Evolutionary conservation across 2,888 invertebrate species (phyloP).

Genomic region (Dorcus hopei): DNA sequence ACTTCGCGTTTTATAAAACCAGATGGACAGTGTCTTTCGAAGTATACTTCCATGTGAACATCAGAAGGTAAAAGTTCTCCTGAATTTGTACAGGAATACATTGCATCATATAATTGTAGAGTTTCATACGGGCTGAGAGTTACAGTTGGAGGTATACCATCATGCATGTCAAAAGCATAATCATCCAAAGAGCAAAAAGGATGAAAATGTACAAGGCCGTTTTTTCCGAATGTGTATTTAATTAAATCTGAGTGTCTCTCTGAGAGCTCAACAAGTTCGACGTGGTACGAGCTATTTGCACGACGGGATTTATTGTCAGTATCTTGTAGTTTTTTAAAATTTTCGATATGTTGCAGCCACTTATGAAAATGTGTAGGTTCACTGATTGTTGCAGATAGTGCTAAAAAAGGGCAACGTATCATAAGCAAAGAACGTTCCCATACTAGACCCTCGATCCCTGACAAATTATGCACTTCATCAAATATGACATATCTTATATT

Average conservation of each 20-base stretch:
- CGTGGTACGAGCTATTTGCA: conserved; percentile 17
- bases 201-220: conserved; percentile 23
- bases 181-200: conserved; percentile 23
- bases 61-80: conserved; percentile 6
- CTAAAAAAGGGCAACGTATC: conserved; percentile 30
- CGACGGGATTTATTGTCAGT: conserved; percentile 11
- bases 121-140: conserved; percentile 25
- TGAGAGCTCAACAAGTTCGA: conserved; percentile 21
- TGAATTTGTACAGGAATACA: conserved; percentile 13
- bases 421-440: conserved; percentile 28
- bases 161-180: conserved; percentile 10
- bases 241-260: conserved; percentile 29
- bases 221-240: conserved; percentile 21
- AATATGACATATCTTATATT: conserved; percentile 26
- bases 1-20: conserved; percentile 24
- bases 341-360: conserved; percentile 26
- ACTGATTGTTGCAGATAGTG: conserved; percentile 29
- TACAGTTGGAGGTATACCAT: conserved; percentile 25
- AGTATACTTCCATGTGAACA: conserved; percentile 10
- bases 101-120: conserved; percentile 22
- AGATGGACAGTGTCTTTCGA: conserved; percentile 6
- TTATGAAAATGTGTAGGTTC: conserved; percentile 21
- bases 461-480: conserved; percentile 30
- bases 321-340: conserved; percentile 22
- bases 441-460: conserved; percentile 22